Evolutionary conservation across 37 sponge, comb jelly and placozoan genomes (phyloP), one percentile per base, ranked within the genome.

Genomic region (Lycopodina hypogea): DNA sequence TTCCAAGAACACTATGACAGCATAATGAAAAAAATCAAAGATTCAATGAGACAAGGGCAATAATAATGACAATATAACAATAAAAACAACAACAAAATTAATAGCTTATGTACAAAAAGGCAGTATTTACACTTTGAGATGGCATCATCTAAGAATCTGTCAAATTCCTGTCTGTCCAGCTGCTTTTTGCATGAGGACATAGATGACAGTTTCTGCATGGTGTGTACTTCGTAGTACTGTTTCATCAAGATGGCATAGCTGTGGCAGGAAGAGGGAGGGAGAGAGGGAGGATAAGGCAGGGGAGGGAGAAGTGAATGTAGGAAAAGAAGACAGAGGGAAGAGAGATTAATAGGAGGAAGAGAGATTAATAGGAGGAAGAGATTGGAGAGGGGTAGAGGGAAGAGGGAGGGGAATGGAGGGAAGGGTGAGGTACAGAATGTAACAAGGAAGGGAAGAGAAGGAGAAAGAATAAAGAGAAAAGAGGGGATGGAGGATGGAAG

Each of bases 1-100:
- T 38, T 87, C 87, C 70, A 87, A 62, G 52, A 87, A 87, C 69
- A 87, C 87, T 87, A 64, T 9, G 60, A 42, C 15, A 48, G 42
- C 39, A 81, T 3, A 26, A 72, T 32, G 6, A 8, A 23, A 36
- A 69, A n/a, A 51, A 39, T 15, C 3, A 36, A 14, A 37, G 45
- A 69, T 17, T 6, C 28, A 28, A 23, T 28, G 6, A 12, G 28
- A 28, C 28, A 59, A 28, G 4, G 12, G 60, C 60, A 59, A 28
- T 12, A 59, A 28, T 17, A 59, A 28, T 59, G 12, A 26, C 60
- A 59, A 45, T 9, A 45, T 4, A 9, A 45, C 48, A 28, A 59
- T 6, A 59, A 26, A 17, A 28, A 28, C n/a, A 59, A 59, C 14
- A 17, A 28, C 60, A 59, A 59, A 4, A 26, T 6, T 6, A 26